phyloP scores from a whole-genome alignment of 2,113 vertebrate genomes.

The Chaetura pelagica region DNA sequence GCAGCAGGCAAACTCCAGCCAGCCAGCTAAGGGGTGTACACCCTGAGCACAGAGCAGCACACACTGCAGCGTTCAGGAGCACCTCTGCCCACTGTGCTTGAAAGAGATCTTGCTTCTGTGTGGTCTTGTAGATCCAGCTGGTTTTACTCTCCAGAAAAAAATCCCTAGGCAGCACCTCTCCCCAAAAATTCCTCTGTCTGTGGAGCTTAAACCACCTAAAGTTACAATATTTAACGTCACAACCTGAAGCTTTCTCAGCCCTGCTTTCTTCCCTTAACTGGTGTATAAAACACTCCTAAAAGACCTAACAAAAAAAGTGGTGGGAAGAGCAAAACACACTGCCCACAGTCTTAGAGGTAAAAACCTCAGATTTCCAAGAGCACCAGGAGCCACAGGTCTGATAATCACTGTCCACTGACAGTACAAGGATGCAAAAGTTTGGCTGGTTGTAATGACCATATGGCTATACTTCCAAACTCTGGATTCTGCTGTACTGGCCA shows the following conservation, averaged over 20 bases:
- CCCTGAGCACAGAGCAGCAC: no score
- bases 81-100: not conserved
- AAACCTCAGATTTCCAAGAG: not conserved
- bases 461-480: not conserved
- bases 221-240: not conserved
- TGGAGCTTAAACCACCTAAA: not conserved
- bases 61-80: not conserved
- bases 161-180: not conserved
- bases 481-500: not conserved
- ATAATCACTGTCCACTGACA: not conserved
- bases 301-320: not conserved
- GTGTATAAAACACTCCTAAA: not conserved
- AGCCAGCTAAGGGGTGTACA: not conserved
- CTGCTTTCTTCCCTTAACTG: not conserved
- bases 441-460: not conserved
- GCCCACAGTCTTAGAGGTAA: not conserved
- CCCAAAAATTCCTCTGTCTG: not conserved
- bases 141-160: not conserved
- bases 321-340: accelerated
- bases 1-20: not conserved
- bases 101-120: not conserved
- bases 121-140: not conserved
- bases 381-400: not conserved
- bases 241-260: not conserved
- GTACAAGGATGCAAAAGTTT: not conserved